These are phyloP conservation scores for Diplogasteroides magnus DNA, from an alignment of 1,140 invertebrate species.

Conservation along the genomic window DNA sequence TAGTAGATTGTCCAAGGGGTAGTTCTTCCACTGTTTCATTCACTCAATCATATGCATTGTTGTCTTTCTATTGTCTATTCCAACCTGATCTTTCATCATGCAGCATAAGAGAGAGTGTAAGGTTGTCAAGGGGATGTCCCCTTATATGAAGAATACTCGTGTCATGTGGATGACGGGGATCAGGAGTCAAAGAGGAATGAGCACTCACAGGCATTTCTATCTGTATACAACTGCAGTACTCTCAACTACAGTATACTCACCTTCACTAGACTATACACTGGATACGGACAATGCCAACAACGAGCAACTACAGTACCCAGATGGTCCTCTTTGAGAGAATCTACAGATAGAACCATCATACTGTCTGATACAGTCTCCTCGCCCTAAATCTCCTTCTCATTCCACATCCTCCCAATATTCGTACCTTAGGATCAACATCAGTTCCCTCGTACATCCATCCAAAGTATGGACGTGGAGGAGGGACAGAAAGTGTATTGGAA, in stretches of 20 bases:
- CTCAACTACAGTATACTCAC: not conserved
- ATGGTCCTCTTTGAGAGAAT: conserved; percentile 11
- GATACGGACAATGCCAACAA: conserved; percentile 29
- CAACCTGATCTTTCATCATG: not conserved
- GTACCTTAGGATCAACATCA: conserved; percentile 1
- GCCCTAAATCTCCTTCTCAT: not conserved
- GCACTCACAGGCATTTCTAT: conserved; percentile 12
- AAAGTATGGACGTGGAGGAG: not conserved
- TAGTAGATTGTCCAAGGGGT: too few species aligned
- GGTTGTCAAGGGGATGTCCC: conserved; percentile 26
- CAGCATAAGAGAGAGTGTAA: conserved; percentile 17
- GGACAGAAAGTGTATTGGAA: not conserved
- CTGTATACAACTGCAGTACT: not conserved
- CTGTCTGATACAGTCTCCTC: not conserved
- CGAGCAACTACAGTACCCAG: conserved; percentile 15
- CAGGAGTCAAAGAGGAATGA: conserved; percentile 8
- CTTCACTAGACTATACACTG: not conserved
- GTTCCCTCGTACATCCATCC: not conserved
- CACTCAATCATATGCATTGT: not conserved
- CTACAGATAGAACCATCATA: conserved; percentile 3
- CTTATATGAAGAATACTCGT: conserved; percentile 12
- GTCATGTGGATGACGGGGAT: conserved; percentile 2
- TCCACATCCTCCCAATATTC: conserved; percentile 14
- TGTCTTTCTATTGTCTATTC: not conserved
- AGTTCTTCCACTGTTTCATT: conserved; percentile 4